Conservation (phyloP, 2,113 vertebrate species). For the Strix uralensis region DNA sequence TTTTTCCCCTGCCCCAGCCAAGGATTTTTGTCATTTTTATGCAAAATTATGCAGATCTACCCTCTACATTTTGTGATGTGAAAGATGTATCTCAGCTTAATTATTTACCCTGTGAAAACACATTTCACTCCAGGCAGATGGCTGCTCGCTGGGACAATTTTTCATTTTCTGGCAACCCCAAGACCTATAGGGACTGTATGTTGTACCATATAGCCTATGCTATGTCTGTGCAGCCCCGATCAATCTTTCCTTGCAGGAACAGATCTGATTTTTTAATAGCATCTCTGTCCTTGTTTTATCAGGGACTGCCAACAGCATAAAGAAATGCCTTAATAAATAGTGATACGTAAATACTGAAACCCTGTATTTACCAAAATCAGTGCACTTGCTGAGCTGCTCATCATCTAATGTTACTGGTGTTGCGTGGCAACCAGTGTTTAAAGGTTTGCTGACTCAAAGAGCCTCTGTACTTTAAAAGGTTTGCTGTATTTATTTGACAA, state of each 20-base stretch:
- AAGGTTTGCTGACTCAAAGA: constrained; percentile 24
- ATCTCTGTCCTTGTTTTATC: constrained; percentile 5
- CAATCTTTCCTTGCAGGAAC: background rate
- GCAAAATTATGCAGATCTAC: background rate
- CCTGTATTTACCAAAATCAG: background rate
- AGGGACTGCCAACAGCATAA: background rate
- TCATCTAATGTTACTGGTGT: background rate
- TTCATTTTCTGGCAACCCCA: background rate
- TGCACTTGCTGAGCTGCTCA: constrained; percentile 12
- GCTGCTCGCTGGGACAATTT: background rate
- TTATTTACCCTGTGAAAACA: background rate
- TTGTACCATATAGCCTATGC: background rate
- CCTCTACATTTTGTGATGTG: background rate
- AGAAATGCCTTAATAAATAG: constrained; percentile 36
- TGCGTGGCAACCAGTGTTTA: constrained; percentile 20
- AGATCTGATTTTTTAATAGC: background rate
- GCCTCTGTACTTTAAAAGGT: background rate
- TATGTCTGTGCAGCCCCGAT: background rate
- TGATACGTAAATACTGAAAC: background rate
- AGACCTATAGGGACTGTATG: background rate
- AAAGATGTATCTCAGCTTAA: background rate
- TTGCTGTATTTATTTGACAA: background rate
- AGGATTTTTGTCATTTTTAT: background rate
- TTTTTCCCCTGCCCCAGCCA: background rate
- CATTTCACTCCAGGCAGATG: background rate